A percentile compares a stretch with the other conserved stretches of the same genome.
These are phyloP conservation scores for Amia ocellicauda DNA, from an alignment of 2,113 vertebrate species.

Conservation along the genomic window DNA sequence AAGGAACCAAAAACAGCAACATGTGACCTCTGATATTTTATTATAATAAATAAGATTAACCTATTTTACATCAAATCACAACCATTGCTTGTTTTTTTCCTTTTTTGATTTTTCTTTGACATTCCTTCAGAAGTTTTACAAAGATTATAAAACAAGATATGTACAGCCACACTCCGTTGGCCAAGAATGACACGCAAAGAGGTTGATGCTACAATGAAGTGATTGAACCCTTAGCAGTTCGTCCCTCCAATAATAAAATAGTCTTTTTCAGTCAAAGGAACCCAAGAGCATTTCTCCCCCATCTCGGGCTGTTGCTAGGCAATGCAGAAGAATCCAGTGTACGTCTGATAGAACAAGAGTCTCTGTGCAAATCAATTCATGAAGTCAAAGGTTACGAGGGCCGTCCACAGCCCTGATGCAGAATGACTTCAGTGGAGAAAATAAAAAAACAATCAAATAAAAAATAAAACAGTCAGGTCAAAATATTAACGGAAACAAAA, in stretches of 20 bases:
- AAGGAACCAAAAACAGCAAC: conserved; percentile 32
- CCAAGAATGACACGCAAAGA: conserved; percentile 33
- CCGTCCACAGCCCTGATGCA: conserved; percentile 49
- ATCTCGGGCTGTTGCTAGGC: conserved; percentile 61
- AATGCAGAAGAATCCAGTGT: conserved; percentile 53
- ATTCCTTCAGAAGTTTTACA: conserved; percentile 53
- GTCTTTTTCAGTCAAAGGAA: too few relatives aligned
- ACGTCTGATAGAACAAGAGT: conserved; percentile 48
- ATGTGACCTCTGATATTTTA: conserved; percentile 34
- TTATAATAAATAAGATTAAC: conserved; percentile 58
- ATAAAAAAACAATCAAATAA: conserved; percentile 31
- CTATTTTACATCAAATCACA: conserved; percentile 38
- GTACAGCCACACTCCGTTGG: conserved; percentile 56
- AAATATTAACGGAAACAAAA: conserved; percentile 19
- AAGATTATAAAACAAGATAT: conserved; percentile 71
- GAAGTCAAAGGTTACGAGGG: conserved; percentile 49
- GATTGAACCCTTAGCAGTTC: conserved; percentile 35
- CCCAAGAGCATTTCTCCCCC: conserved; percentile 11
- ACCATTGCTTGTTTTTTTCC: conserved; percentile 44
- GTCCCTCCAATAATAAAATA: too few relatives aligned
- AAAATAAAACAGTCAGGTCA: conserved; percentile 42
- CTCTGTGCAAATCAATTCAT: conserved; percentile 54
- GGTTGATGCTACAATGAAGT: conserved; percentile 59
- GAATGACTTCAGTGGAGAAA: conserved; percentile 40
- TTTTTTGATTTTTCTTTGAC: conserved; percentile 29